Evolutionary conservation across 2,888 invertebrate genomes (phyloP).

Genomic region (Coremacera marginata): DNA sequence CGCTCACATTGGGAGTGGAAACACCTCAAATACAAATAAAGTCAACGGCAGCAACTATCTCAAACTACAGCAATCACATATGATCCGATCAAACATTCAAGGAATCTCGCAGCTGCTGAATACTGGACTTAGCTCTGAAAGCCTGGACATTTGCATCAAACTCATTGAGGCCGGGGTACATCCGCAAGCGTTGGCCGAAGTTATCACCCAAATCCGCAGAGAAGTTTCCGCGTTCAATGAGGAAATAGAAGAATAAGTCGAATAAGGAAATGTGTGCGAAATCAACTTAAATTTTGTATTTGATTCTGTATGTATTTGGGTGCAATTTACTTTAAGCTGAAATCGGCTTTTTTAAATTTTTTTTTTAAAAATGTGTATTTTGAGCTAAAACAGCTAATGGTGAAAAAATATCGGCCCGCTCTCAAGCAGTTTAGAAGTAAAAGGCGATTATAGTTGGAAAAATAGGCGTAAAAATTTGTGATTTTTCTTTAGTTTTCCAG

Average conservation of each 20-base stretch:
- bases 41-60: conserved; percentile 55
- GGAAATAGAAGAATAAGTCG: background rate
- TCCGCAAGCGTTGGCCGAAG: conserved; percentile 78
- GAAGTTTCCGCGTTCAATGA: conserved; percentile 69
- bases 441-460: no score
- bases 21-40: conserved; percentile 35
- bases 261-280: background rate
- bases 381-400: no score
- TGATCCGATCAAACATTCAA: conserved; percentile 57
- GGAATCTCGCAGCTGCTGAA: conserved; percentile 78
- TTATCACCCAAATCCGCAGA: conserved; percentile 77
- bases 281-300: background rate
- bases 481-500: no score
- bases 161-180: conserved; percentile 78
- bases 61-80: conserved; percentile 58
- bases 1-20: conserved; percentile 34
- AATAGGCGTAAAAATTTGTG: no score
- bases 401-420: no score
- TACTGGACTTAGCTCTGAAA: conserved; percentile 78
- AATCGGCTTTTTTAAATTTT: no score
- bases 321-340: no score
- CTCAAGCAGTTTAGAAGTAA: no score
- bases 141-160: conserved; percentile 77
- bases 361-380: no score
- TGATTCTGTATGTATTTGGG: no score